A percentile compares a stretch with the other conserved stretches of the same genome.
These are phyloP conservation scores for Cryptomyrus ogoouensis DNA, from an alignment of 2,113 vertebrate species.

Conservation along the genomic window DNA sequence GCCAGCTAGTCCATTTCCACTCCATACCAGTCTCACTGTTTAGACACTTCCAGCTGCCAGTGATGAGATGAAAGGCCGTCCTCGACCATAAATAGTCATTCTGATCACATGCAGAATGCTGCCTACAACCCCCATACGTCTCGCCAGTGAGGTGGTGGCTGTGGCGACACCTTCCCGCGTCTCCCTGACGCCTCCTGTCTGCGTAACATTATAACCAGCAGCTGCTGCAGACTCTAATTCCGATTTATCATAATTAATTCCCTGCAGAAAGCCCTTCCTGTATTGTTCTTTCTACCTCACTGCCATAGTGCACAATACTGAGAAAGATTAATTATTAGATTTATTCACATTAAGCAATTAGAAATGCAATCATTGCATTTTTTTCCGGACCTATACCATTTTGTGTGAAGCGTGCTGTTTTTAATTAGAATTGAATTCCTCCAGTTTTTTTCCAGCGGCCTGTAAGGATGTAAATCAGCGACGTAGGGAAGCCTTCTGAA, in stretches of 20 bases:
- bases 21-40: background rate
- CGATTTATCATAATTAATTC: constrained; percentile 31
- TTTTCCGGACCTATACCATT: constrained; percentile 15
- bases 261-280: constrained; percentile 16
- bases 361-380: constrained; percentile 21
- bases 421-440: constrained; percentile 32
- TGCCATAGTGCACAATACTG: constrained; percentile 30
- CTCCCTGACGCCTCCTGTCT: constrained; percentile 8
- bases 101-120: background rate
- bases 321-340: constrained; percentile 39
- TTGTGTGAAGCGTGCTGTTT: constrained; percentile 30
- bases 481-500: background rate
- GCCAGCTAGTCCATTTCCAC: background rate
- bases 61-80: background rate
- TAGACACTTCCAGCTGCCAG: background rate
- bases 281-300: constrained; percentile 25
- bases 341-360: constrained; percentile 37
- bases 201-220: constrained; percentile 9
- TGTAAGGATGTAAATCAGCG: constrained; percentile 1
- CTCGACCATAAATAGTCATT: background rate
- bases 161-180: background rate
- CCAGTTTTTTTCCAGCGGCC: constrained; percentile 9
- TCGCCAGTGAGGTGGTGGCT: background rate
- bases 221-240: constrained; percentile 14
- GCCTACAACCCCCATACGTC: background rate